These are phyloP conservation scores for Melinaea menophilus DNA, from an alignment of 2,888 invertebrate genomes.

Conservation along the genomic window DNA sequence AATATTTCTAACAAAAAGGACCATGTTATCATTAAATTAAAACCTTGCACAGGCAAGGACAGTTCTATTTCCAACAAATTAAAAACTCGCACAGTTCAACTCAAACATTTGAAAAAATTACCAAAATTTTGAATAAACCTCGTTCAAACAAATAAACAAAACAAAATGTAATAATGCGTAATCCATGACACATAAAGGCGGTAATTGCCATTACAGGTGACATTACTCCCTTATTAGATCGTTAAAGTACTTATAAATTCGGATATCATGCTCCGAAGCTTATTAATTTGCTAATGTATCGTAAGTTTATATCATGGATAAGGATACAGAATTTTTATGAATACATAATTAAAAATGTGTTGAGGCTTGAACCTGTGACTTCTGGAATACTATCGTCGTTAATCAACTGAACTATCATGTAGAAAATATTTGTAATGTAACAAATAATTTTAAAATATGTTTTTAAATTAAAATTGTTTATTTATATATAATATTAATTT, in stretches of 20 bases:
- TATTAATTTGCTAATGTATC: slow-evolving; percentile 15
- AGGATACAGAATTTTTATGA: not conserved
- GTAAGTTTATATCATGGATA: not conserved
- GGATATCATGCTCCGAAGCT: not conserved
- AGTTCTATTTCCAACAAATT: not conserved
- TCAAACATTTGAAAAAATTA: not conserved
- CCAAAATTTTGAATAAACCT: not conserved
- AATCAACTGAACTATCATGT: too few species aligned
- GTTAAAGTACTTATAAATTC: slow-evolving; percentile 38
- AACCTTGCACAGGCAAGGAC: too few species aligned
- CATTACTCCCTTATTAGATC: slow-evolving; percentile 46
- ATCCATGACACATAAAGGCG: slow-evolving; percentile 38
- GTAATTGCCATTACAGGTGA: slow-evolving; percentile 35
- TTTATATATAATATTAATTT: too few species aligned
- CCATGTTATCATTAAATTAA: too few species aligned
- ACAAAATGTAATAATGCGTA: slow-evolving; percentile 27
- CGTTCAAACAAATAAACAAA: not conserved
- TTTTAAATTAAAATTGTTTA: too few species aligned
- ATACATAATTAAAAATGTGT: not conserved
- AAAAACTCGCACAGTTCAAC: not conserved
- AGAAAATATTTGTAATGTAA: too few species aligned
- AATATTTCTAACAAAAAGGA: too few species aligned
- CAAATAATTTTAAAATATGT: too few species aligned
- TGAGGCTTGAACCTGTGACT: too few species aligned
- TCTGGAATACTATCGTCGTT: too few species aligned